Percentiles rank a stretch among this genome's conserved stretches.
Conservation (phyloP, 2,797 vertebrate species). For the Sebastes goodei region DNA sequence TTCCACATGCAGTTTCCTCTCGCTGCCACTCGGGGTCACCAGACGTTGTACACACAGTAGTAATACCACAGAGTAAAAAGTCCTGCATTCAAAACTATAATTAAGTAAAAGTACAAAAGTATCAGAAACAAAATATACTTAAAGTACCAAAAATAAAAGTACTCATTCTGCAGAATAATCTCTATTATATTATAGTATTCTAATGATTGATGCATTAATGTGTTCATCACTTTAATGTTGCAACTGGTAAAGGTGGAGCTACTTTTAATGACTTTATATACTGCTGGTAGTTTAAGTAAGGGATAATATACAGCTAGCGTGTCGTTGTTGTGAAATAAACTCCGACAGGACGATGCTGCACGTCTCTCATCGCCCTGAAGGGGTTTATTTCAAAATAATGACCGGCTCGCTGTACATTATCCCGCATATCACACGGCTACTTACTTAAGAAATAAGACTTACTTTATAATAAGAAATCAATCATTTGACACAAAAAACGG, state of each 20-base stretch:
- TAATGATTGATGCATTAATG: background rate
- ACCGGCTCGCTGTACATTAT: too few species aligned
- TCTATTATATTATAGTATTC: background rate
- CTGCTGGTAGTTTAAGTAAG: too few species aligned
- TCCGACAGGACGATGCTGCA: too few species aligned
- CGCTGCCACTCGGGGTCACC: constrained; percentile 16
- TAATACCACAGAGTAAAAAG: background rate
- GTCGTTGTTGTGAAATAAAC: too few species aligned
- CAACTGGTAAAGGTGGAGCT: too few species aligned
- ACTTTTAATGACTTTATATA: background rate
- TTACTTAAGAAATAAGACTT: too few species aligned
- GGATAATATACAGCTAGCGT: too few species aligned
- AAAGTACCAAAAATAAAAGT: background rate
- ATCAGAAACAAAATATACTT: background rate
- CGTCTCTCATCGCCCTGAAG: too few species aligned
- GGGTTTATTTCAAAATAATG: too few species aligned
- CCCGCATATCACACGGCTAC: too few species aligned
- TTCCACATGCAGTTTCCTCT: background rate
- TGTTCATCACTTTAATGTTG: background rate
- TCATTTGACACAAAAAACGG: too few species aligned
- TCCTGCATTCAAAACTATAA: background rate
- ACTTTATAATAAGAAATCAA: too few species aligned
- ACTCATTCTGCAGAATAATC: background rate
- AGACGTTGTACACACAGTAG: background rate
- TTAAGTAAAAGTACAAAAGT: background rate